Evolutionary conservation across 2,113 vertebrate genomes (phyloP), one percentile per base, ranked within the genome.

Genomic region (Sakesphorus luctuosus): DNA sequence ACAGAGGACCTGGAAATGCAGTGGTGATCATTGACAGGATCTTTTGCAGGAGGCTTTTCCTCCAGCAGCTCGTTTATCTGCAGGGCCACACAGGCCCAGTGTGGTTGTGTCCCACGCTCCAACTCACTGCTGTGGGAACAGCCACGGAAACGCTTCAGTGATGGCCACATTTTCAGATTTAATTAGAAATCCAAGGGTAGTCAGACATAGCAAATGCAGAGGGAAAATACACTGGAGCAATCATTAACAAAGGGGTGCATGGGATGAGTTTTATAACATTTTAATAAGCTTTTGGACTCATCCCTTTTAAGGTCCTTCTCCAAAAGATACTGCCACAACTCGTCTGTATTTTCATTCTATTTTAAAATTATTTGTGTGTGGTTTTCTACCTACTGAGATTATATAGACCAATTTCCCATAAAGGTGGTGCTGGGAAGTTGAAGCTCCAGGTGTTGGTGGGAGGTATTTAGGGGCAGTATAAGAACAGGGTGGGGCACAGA

Each of bases 401-500:
- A 24, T 13, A 26, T 3, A 36, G 56, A 15, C 6, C 75, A 79
- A 65, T 93, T 62, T 33, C 56, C 43, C 47, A 52, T 56, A 73
- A 8, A 31, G 58, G 47, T 55, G 62, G 25, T 40, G 18, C 52
- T 71, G 61, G 38, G 20, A 33, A 58, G 62, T 43, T 15, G 43
- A 26, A 47, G 38, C 38, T 49, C 59, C 56, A 72, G 69, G 47
- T 82, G 84, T 35, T 59, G 4, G 33, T 62, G 18, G 52, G 26
- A 78, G 49, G 7, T 17, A 50, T 50, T 89, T 67, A 43, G 11
- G 71, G 61, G 61, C 50, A 61, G 8, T 61, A 8, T 36, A 66
- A 79, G 33, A 68, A 13, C 33, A 79, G 62, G 10, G 44, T 2
- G 9, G 24, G 35, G 2, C 3, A 0, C 0, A 4, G 0, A 0